These are phyloP conservation scores for Drosophila malerkotliana DNA, from an alignment of 1,140 invertebrate genomes.

Conservation along the genomic window DNA sequence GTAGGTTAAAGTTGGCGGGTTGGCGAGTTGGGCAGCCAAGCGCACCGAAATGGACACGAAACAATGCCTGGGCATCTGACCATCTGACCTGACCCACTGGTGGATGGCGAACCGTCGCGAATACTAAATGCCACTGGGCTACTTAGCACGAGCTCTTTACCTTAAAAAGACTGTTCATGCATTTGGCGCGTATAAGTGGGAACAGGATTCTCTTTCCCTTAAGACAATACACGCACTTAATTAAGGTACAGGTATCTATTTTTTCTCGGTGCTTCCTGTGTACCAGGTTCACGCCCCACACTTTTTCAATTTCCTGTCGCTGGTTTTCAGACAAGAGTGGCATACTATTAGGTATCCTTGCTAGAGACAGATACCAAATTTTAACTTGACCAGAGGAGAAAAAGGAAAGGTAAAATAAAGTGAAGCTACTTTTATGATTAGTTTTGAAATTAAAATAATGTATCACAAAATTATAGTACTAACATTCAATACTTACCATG, in stretches of 20 bases:
- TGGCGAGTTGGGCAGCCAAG: constrained; percentile 42
- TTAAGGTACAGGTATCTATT: constrained; percentile 16
- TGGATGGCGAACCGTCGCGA: constrained; percentile 7
- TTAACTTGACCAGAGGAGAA: background rate
- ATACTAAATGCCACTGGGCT: constrained; percentile 13
- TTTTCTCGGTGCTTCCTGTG: constrained; percentile 14
- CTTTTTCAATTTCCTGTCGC: constrained; percentile 57
- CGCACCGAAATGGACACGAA: constrained; percentile 60
- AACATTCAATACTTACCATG: too few relatives aligned
- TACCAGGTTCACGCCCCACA: constrained; percentile 12
- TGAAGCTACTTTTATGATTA: background rate
- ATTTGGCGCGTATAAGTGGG: constrained; percentile 30
- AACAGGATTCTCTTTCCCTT: background rate
- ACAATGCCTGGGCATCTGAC: constrained; percentile 30
- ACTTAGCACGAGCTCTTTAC: constrained; percentile 11
- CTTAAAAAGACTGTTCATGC: constrained; percentile 22
- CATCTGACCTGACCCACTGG: constrained; percentile 29
- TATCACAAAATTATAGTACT: background rate
- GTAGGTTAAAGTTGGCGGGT: constrained; percentile 10
- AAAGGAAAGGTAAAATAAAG: background rate
- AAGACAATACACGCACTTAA: constrained; percentile 41
- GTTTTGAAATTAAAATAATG: background rate
- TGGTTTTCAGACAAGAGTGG: constrained; percentile 28
- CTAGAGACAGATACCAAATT: background rate
- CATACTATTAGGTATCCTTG: constrained; percentile 16